phyloP scores from a whole-genome alignment of 2,888 invertebrate genomes.

The Eumacrocentrus americanus region DNA sequence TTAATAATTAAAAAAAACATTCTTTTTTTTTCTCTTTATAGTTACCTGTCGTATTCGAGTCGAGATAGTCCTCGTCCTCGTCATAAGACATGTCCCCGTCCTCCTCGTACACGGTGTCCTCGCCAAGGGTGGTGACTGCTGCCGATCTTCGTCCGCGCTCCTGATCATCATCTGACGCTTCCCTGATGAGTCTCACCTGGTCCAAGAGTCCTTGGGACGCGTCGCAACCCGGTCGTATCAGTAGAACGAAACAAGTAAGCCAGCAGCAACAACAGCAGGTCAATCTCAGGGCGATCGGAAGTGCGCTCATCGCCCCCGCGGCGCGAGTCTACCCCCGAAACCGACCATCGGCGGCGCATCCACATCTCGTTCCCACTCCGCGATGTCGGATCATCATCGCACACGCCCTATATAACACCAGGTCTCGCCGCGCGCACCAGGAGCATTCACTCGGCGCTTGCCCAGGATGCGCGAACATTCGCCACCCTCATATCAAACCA shows the following conservation, averaged over 20 bases:
- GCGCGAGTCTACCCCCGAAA: conserved; percentile 61
- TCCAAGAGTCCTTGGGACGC: conserved; percentile 33
- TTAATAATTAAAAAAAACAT: background rate
- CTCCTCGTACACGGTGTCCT: conserved; percentile 35
- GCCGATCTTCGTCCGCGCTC: conserved; percentile 10
- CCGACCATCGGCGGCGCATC: conserved; percentile 60
- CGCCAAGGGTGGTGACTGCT: conserved; percentile 28
- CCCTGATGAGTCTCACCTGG: conserved; percentile 17
- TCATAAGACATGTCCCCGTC: conserved; percentile 40
- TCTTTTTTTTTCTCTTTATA: background rate
- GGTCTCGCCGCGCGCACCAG: background rate
- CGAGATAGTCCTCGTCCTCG: conserved; percentile 57
- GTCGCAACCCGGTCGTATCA: conserved; percentile 36
- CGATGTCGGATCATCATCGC: conserved; percentile 31
- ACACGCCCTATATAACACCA: conserved; percentile 29
- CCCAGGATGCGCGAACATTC: conserved; percentile 26
- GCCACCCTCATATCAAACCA: conserved; percentile 28
- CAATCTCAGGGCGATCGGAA: conserved; percentile 59
- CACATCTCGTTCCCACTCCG: conserved; percentile 53
- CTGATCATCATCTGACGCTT: conserved; percentile 19
- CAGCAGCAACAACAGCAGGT: conserved; percentile 53
- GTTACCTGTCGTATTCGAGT: conserved; percentile 61
- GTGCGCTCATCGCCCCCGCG: conserved; percentile 61
- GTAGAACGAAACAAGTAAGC: conserved; percentile 57
- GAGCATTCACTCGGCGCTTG: background rate